Base-by-base conservation (phyloP, 2,888 invertebrate species). In the Ceraclea dissimilis region DNA sequence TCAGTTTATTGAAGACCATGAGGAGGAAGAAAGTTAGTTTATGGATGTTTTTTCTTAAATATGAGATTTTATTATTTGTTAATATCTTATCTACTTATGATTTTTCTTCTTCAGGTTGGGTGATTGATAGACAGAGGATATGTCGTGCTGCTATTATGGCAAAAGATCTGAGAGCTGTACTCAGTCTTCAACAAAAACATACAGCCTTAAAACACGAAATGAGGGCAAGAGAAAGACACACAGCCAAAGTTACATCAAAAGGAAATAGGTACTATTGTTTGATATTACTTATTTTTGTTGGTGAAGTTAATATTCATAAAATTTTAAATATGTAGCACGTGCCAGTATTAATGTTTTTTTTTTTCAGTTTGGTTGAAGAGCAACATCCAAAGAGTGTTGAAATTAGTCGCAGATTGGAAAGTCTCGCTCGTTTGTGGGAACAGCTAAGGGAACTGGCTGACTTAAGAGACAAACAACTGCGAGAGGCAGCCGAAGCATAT, bases 1-100 rank as follows among this genome's bases (percentile, higher is more conserved):
- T 75, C 94, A 96, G 73, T 96, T 98, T 74, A 76, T 96, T 57
- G 94, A 96, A 71, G 97, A 98, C 69, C 90, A 94, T 65, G 97
- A 98, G 66, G 98, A 98, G 66, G 98, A 98, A 72, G 96, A 97
- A 75, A 76, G 78, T 77, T 60, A 55, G 58, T 50, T 16, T 20
- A 22, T 1, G 17, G 18, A 17, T 52, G 10, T 26, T 22, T 19
- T 47, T 49, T 21, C 26, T 6, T 26, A 26, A 26, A 26, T n/a
- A n/a, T 26, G 26, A 26, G 10, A n/a, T n/a, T n/a, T n/a, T 13
- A 10, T 8, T 43, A 43, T 16, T 43, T 43, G n/a, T 43, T 43
- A 8, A 17, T 39, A n/a, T 39, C 13, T 39, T 16, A 13, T 13
- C 13, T 8, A 39, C 13, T 39, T 39, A 39, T 39, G 26, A 4